Conservation (phyloP, 2,113 vertebrate species). For the Poeciliopsis prolifica region DNA sequence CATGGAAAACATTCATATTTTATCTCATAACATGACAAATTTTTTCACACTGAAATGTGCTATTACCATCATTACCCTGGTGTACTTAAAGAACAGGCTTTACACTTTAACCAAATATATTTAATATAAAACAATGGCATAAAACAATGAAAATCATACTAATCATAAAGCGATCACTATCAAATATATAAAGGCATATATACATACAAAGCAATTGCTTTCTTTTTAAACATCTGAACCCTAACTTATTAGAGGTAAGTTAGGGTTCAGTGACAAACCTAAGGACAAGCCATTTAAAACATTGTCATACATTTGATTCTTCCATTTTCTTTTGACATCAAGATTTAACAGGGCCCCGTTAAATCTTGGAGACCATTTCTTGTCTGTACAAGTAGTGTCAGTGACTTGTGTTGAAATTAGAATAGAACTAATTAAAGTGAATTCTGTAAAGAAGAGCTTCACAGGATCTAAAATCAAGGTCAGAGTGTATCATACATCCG, state of each 20-base stretch:
- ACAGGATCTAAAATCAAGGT: background rate
- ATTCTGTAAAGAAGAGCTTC: background rate
- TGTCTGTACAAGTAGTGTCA: background rate
- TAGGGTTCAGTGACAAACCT: background rate
- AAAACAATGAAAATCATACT: background rate
- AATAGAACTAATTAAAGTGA: background rate
- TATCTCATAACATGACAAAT: too few relatives aligned
- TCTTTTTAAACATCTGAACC: too few relatives aligned
- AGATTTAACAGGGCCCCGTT: background rate
- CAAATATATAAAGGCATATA: too few relatives aligned
- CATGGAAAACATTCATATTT: too few relatives aligned
- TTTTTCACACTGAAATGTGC: too few relatives aligned
- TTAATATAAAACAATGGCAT: background rate
- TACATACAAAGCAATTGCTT: too few relatives aligned
- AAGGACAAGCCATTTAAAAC: background rate
- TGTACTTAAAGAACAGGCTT: too few relatives aligned
- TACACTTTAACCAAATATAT: background rate
- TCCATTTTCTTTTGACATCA: background rate
- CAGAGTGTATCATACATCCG: background rate
- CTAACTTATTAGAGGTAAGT: background rate
- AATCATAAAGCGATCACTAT: background rate
- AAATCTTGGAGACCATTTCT: background rate
- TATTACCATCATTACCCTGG: too few relatives aligned
- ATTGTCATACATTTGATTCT: background rate
- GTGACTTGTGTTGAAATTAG: background rate